Conservation (phyloP, 1,140 invertebrate species). For the Drosophila ambigua region DNA sequence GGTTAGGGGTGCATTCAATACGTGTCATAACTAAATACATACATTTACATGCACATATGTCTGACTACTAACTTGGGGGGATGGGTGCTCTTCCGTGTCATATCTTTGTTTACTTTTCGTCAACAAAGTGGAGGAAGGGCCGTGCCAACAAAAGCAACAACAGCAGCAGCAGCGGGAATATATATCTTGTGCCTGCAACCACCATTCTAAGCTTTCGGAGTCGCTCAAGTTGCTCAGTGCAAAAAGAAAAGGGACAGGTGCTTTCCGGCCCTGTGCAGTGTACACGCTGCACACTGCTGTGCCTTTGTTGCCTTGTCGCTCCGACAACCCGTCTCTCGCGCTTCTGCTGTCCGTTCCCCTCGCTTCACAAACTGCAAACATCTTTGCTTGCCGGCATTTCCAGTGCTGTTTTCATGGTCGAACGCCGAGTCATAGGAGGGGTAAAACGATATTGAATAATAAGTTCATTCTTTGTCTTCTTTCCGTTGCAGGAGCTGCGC, state of each 20-base stretch:
- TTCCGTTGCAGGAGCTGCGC: slow-evolving; percentile 28
- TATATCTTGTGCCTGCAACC: not conserved
- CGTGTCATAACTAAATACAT: not conserved
- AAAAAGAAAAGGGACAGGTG: slow-evolving; percentile 62
- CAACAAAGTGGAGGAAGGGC: slow-evolving; percentile 60
- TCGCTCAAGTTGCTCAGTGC: not conserved
- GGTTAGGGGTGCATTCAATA: slow-evolving; percentile 2
- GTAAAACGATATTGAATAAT: slow-evolving; percentile 43
- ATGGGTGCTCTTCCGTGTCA: slow-evolving; percentile 36
- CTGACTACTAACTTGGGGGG: slow-evolving; percentile 1
- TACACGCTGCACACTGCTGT: slow-evolving; percentile 29
- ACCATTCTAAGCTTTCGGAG: slow-evolving; percentile 22
- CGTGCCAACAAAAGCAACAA: slow-evolving; percentile 27
- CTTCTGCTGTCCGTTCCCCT: slow-evolving; percentile 10
- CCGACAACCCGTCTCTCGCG: slow-evolving; percentile 11
- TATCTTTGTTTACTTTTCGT: slow-evolving; percentile 71
- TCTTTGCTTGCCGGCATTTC: slow-evolving; percentile 8
- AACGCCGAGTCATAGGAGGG: slow-evolving; percentile 37
- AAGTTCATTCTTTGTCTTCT: slow-evolving; percentile 30
- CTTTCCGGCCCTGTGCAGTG: slow-evolving; percentile 48
- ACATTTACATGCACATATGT: not conserved
- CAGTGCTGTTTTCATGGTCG: slow-evolving; percentile 61
- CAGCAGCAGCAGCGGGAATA: too few species aligned
- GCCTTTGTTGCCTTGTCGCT: slow-evolving; percentile 30
- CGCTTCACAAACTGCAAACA: slow-evolving; percentile 34